Evolutionary conservation across 2,888 invertebrate species (phyloP).

Genomic region (Allygus modestus): DNA sequence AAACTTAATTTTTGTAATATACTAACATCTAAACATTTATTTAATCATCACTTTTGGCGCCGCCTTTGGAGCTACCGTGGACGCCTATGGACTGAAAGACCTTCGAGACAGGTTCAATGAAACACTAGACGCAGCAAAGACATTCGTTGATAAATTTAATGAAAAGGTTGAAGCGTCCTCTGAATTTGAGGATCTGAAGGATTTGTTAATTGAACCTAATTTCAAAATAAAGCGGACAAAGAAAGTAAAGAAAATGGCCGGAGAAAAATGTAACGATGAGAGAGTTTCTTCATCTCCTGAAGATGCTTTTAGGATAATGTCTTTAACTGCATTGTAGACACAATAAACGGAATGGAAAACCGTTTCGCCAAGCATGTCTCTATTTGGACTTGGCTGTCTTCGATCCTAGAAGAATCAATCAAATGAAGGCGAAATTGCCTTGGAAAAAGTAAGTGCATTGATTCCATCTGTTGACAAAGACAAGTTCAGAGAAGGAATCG

Average conservation of each 20-base stretch:
- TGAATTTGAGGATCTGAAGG: neutral
- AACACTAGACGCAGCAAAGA: neutral
- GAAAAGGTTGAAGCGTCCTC: neutral
- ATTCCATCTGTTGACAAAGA: neutral
- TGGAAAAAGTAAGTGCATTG: conserved; percentile 2
- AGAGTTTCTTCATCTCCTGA: conserved; percentile 25
- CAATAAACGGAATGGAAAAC: neutral
- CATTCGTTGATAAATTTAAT: neutral
- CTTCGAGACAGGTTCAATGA: neutral
- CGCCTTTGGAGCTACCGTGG: no score
- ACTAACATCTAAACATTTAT: no score
- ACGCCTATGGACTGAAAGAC: neutral
- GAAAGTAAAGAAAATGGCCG: conserved; percentile 28
- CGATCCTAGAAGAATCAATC: neutral
- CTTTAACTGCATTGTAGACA: conserved; percentile 22
- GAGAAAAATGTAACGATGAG: neutral
- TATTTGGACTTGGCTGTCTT: conserved; percentile 35
- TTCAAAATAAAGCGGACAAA: neutral
- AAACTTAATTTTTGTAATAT: no score
- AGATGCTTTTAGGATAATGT: conserved; percentile 8
- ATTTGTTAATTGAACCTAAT: neutral
- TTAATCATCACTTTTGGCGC: no score
- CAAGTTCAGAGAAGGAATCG: conserved; percentile 8
- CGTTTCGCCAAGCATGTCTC: neutral
- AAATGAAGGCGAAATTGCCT: neutral